A percentile compares a stretch with the other conserved stretches of the same genome.
Evolutionary conservation across 2,797 vertebrate species (phyloP).

Genomic region (Esox masquinongy): DNA sequence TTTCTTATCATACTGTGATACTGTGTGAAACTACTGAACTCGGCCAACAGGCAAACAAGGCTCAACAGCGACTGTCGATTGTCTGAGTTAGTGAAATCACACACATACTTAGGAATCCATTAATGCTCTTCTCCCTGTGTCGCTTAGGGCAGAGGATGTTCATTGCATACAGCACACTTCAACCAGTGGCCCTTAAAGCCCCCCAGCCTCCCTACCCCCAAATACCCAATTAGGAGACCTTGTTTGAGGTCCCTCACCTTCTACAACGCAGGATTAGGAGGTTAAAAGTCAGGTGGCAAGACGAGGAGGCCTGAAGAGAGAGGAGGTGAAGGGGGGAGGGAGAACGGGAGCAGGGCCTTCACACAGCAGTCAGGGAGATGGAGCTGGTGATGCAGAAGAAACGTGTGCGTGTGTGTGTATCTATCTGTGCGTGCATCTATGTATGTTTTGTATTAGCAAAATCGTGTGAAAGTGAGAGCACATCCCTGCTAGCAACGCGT

Average conservation of each 20-base stretch:
- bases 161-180: background rate
- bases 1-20: no score
- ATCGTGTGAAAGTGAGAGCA: slow-evolving; percentile 32
- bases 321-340: slow-evolving; percentile 50
- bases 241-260: slow-evolving; percentile 31
- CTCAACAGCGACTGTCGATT: no score
- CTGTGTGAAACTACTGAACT: no score
- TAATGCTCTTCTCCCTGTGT: slow-evolving; percentile 7
- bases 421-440: slow-evolving; percentile 19
- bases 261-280: slow-evolving; percentile 64
- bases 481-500: slow-evolving; percentile 30
- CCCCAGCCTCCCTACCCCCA: background rate
- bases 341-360: slow-evolving; percentile 44
- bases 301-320: slow-evolving; percentile 47
- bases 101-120: background rate
- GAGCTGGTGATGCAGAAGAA: slow-evolving; percentile 60
- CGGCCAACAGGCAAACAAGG: no score
- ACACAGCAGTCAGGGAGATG: slow-evolving; percentile 46
- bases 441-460: slow-evolving; percentile 23
- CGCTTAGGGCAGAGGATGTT: slow-evolving; percentile 23
- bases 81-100: background rate
- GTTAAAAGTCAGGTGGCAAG: slow-evolving; percentile 71
- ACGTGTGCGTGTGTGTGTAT: slow-evolving; percentile 24
- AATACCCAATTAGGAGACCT: slow-evolving; percentile 54
- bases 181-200: background rate